Percentiles rank a stretch among this genome's conserved stretches.
Conservation (phyloP, 2,113 vertebrate genomes). For the Stegostoma tigrinum region DNA sequence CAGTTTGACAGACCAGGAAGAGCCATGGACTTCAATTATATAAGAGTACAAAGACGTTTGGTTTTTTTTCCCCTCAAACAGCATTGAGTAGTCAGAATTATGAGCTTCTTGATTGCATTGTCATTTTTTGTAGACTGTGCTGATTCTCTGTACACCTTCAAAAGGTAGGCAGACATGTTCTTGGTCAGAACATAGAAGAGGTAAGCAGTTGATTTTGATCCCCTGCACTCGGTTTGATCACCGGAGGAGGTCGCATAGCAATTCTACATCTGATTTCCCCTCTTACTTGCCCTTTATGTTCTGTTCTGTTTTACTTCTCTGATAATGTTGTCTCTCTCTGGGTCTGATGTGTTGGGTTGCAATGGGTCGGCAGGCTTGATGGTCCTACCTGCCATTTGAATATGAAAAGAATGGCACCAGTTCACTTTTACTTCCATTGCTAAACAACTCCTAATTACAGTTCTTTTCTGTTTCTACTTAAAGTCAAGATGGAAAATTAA, state of each 20-base stretch:
- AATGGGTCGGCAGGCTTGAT: neutral
- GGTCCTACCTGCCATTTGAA: neutral
- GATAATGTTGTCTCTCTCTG: neutral
- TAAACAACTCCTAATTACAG: neutral
- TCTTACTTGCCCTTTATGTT: neutral
- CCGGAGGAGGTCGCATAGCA: neutral
- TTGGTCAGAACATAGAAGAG: neutral
- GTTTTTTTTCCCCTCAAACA: neutral
- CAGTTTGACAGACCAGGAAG: neutral
- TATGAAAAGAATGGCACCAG: neutral
- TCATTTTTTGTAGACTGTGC: neutral
- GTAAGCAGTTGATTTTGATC: neutral
- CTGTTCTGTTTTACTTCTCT: neutral
- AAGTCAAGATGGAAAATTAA: neutral
- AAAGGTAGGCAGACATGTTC: neutral
- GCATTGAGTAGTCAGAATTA: no score
- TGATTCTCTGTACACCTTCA: neutral
- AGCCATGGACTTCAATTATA: neutral
- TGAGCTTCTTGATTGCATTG: neutral
- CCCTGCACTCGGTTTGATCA: neutral
- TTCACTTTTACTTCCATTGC: neutral
- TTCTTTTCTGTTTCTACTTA: neutral
- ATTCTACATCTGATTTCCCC: neutral
- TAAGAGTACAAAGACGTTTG: neutral
- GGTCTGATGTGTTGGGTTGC: neutral